Conservation (phyloP, 2,888 invertebrate species). For the Drosophila antonietae region DNA sequence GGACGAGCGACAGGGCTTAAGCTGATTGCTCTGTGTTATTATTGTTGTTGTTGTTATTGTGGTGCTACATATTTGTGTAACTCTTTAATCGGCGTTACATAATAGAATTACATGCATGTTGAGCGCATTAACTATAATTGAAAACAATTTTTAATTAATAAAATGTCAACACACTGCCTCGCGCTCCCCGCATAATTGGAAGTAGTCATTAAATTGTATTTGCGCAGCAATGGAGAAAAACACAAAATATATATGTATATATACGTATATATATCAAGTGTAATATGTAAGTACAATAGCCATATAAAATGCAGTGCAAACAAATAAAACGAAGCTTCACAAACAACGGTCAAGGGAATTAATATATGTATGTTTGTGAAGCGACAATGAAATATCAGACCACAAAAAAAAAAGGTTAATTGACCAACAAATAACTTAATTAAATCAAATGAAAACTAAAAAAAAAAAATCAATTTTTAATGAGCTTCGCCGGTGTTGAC, state of each 20-base stretch:
- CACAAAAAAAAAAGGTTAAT: slow-evolving; percentile 74
- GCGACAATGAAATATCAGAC: slow-evolving; percentile 68
- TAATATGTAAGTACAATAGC: slow-evolving; percentile 56
- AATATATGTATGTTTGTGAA: slow-evolving; percentile 5
- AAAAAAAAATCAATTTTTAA: slow-evolving; percentile 72
- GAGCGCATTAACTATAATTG: slow-evolving; percentile 75
- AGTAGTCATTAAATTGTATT: slow-evolving; percentile 60
- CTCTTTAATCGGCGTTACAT: slow-evolving; percentile 59
- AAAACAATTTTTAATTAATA: slow-evolving; percentile 78
- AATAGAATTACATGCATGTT: slow-evolving; percentile 74
- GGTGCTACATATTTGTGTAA: slow-evolving; percentile 33
- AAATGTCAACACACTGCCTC: slow-evolving; percentile 66
- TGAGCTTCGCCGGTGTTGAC: slow-evolving; percentile 70
- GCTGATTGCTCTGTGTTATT: slow-evolving; percentile 1
- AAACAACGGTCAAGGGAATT: slow-evolving; percentile 40
- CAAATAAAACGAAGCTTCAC: slow-evolving; percentile 49
- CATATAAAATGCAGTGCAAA: slow-evolving; percentile 67
- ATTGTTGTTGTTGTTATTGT: background rate
- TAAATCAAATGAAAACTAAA: slow-evolving; percentile 78
- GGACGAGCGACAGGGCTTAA: background rate
- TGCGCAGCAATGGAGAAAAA: slow-evolving; percentile 21
- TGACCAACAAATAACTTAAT: slow-evolving; percentile 79
- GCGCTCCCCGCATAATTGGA: slow-evolving; percentile 61
- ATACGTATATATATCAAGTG: slow-evolving; percentile 20
- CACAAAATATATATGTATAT: background rate